Evolutionary conservation across 2,797 vertebrate genomes (phyloP).

Genomic region (Cossypha heuglini): DNA sequence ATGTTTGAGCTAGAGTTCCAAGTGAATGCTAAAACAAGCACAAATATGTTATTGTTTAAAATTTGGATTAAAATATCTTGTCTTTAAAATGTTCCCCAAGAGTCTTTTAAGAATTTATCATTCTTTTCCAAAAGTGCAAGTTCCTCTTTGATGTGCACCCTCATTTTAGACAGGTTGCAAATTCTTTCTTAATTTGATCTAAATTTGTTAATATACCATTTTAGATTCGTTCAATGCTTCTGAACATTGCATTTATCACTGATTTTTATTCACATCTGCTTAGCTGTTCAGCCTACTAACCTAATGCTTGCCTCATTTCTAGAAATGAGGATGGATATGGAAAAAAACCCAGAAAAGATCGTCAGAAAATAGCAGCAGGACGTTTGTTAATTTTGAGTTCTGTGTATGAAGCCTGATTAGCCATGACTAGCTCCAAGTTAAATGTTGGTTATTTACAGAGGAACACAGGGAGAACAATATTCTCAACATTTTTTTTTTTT

Average conservation of each 20-base stretch:
- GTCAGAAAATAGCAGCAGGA: not conserved
- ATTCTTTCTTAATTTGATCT: conserved; percentile 52
- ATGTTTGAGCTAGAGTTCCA: not conserved
- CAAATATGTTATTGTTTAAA: not conserved
- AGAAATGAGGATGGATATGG: not conserved
- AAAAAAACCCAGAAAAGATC: rapidly evolving
- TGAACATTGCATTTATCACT: conserved; percentile 29
- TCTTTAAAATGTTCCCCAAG: not conserved
- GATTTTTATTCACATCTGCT: conserved; percentile 62
- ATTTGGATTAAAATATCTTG: not conserved
- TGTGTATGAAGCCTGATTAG: not conserved
- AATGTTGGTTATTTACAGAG: not conserved
- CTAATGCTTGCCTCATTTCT: not conserved
- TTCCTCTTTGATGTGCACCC: conserved; percentile 16
- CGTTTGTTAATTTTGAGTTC: not conserved
- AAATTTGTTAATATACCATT: conserved; percentile 19
- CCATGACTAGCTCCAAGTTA: conserved; percentile 17
- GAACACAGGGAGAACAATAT: not conserved
- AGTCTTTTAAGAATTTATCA: not conserved
- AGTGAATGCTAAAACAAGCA: not conserved
- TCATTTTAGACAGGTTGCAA: conserved; percentile 59
- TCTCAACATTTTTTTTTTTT: not conserved
- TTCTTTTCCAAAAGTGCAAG: not conserved
- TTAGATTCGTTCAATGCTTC: conserved; percentile 28
- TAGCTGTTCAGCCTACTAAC: conserved; percentile 33